Base-by-base conservation (phyloP, 2,113 vertebrate genomes). In the Connochaetes taurinus region DNA sequence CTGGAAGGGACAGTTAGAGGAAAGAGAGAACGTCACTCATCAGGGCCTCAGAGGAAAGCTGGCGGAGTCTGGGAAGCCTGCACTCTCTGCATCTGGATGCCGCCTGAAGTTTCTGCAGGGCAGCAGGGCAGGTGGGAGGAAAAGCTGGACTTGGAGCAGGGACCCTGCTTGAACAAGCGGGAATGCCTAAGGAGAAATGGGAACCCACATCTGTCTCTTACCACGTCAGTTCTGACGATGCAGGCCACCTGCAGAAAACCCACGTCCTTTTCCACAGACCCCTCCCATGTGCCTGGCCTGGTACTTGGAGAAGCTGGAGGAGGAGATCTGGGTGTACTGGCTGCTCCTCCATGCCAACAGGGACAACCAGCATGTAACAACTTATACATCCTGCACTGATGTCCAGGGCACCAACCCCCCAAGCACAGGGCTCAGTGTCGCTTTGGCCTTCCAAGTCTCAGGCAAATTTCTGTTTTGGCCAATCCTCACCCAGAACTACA, bases 161-260 rank as follows among this genome's bases (percentile, higher is more conserved):
- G 36, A 58, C 50, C 23, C 16, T 64, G 33, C 10, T 27, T 0
- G 33, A 50, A 40, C 47, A 64, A 53, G 57, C 7, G 36, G 78
- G 80, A 90, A 64, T 71, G 16, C 8, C 0, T 4, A 36, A 62
- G 40, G 62, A 40, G 52, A 53, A 47, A 52, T 14, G 36, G 19
- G 14, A 86, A 23, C 47, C 25, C 1, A 2, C 7, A 7, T 19
- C 84, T 76, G 23, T 14, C 21, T 50, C 53, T 93, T 19, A 40
- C 45, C 1, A 0, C 3, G 3, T 50, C 3, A 6, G 53, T 8
- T 31, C n/a, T 19, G 2, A 36, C 8, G 23, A 67, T 0, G 7
- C 43, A 58, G 55, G 23, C 29, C 43, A 57, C 74, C 19, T 53
- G 10, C 6, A 67, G 71, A 81, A 67, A 96, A 76, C 21, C 2